phyloP scores from a whole-genome alignment of 2,888 invertebrate species.

The Flabesymbios commensalis region DNA sequence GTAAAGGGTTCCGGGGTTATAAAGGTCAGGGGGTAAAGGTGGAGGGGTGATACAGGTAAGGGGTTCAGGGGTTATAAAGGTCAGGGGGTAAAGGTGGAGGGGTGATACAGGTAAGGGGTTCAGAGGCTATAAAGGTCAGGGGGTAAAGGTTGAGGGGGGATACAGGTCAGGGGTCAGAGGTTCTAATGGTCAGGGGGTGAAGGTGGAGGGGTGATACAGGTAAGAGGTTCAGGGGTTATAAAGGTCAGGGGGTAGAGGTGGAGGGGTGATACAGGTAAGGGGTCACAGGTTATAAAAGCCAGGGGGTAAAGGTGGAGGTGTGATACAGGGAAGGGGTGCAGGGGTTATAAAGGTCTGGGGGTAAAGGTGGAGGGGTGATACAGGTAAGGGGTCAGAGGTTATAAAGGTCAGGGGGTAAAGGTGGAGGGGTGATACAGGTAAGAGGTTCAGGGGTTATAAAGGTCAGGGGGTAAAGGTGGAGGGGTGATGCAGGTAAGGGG shows the following conservation, averaged over 20 bases:
- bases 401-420: neutral
- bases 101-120: neutral
- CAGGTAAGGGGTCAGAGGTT: constrained; percentile 16
- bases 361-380: constrained; percentile 43
- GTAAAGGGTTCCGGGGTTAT: constrained; percentile 82
- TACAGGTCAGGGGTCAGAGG: constrained; percentile 19
- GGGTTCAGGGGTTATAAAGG: neutral
- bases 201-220: neutral
- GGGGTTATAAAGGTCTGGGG: neutral
- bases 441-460: neutral
- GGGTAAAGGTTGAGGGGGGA: constrained; percentile 45
- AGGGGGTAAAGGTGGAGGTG: neutral
- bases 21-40: constrained; percentile 66
- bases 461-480: neutral
- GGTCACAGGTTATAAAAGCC: neutral
- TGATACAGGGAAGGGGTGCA: neutral
- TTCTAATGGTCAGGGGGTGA: neutral
- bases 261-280: constrained; percentile 34
- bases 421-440: neutral
- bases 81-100: neutral
- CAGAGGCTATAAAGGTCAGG: neutral
- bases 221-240: neutral
- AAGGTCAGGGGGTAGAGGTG: constrained; percentile 40
- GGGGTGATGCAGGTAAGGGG: neutral
- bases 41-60: constrained; percentile 41